Conservation (phyloP, 2,797 vertebrate species). For the Leptatherina wallacei region DNA sequence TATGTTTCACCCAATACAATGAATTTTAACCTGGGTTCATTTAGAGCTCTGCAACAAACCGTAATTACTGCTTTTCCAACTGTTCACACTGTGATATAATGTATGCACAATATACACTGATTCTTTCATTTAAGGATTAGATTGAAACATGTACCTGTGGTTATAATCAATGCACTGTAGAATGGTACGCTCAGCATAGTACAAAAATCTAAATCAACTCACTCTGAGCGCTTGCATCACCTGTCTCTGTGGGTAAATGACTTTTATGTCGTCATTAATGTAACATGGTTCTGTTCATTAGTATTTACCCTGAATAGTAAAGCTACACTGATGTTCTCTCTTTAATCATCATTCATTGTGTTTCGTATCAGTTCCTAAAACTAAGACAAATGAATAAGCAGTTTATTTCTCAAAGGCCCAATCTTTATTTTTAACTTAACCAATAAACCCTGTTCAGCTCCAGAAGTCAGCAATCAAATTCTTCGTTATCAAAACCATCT, state of each 20-base stretch:
- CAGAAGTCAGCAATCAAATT: background rate
- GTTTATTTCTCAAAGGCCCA: background rate
- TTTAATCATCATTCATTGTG: background rate
- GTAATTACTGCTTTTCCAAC: background rate
- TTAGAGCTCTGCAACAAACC: background rate
- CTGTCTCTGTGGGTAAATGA: background rate
- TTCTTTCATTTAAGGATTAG: slow-evolving; percentile 1
- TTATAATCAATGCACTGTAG: slow-evolving; percentile 1
- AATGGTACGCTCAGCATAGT: background rate
- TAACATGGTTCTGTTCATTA: background rate
- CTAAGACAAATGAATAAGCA: background rate
- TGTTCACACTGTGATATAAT: background rate
- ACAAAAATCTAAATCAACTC: background rate
- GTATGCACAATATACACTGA: background rate
- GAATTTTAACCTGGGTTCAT: background rate
- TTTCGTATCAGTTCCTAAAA: background rate
- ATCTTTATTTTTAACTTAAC: slow-evolving; percentile 14
- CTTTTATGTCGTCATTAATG: background rate
- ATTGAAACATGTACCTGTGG: slow-evolving; percentile 6
- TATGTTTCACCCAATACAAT: background rate
- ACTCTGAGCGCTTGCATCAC: background rate
- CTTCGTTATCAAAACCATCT: background rate
- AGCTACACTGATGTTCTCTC: background rate
- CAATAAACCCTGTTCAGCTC: slow-evolving; percentile 15
- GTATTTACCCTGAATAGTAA: background rate